phyloP scores from a whole-genome alignment of 2,113 vertebrate species.

The Sigmodon hispidus region DNA sequence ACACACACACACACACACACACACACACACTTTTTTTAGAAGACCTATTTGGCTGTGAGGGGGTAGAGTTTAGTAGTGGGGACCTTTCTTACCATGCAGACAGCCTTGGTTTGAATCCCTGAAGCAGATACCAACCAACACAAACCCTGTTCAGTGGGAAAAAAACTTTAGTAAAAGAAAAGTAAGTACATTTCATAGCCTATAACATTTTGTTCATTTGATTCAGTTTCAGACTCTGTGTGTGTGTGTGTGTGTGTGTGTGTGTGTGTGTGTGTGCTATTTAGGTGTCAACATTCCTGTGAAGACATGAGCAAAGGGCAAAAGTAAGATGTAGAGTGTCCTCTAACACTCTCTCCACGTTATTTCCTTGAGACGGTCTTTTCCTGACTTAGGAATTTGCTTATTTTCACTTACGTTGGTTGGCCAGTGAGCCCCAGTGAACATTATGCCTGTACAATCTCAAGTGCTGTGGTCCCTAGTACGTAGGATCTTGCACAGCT shows the following conservation, averaged over 20 bases:
- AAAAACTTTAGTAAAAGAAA: neutral
- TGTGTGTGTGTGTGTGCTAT: neutral
- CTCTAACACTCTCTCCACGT: neutral
- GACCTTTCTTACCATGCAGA: neutral
- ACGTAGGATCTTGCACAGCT: neutral
- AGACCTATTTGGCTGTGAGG: neutral
- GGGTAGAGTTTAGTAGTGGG: neutral
- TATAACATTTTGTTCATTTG: neutral
- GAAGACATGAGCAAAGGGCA: neutral
- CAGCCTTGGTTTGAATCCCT: neutral
- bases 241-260: neutral
- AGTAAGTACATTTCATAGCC: neutral
- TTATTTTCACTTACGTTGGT: neutral
- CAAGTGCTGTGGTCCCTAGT: neutral
- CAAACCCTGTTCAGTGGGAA: neutral
- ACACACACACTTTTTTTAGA: neutral
- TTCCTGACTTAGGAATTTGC: neutral
- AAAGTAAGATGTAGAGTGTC: neutral
- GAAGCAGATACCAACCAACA: neutral
- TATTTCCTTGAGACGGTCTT: neutral
- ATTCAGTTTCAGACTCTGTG: neutral
- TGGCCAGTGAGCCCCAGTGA: neutral
- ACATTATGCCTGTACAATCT: neutral
- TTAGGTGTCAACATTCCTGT: neutral
- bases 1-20: neutral